A percentile compares a stretch with the other conserved stretches of the same genome.
These are phyloP conservation scores for Acridotheres tristis DNA, from an alignment of 2,797 vertebrate genomes.

Conservation along the genomic window DNA sequence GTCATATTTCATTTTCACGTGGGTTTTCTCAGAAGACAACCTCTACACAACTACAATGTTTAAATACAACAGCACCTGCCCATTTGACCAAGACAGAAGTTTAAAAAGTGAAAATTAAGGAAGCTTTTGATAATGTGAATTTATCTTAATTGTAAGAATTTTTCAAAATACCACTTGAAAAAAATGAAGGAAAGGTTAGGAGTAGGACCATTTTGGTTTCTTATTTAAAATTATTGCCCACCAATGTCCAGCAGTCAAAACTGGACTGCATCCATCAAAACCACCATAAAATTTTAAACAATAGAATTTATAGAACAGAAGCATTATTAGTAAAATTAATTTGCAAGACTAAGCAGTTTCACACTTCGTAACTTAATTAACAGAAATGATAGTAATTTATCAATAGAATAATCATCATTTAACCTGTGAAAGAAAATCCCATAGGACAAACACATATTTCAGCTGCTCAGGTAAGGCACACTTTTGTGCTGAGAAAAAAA, in stretches of 20 bases:
- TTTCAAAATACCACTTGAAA: neutral
- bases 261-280: neutral
- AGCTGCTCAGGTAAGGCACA: neutral
- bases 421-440: neutral
- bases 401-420: neutral
- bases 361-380: neutral
- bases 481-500: neutral
- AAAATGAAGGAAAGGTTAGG: neutral
- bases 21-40: neutral
- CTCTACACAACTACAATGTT: neutral
- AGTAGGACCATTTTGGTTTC: neutral
- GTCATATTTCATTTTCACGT: neutral
- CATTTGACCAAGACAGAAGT: neutral
- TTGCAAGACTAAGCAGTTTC: neutral
- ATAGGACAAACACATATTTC: neutral
- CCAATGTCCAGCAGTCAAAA: neutral
- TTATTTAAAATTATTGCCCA: neutral
- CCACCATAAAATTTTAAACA: neutral
- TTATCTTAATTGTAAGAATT: neutral
- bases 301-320: neutral
- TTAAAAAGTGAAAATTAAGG: neutral
- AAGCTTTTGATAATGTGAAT: neutral
- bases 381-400: neutral
- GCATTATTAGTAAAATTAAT: neutral
- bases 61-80: neutral